Base-by-base conservation (phyloP, 2,888 invertebrate genomes). In the Alviniconcha strummeri region DNA sequence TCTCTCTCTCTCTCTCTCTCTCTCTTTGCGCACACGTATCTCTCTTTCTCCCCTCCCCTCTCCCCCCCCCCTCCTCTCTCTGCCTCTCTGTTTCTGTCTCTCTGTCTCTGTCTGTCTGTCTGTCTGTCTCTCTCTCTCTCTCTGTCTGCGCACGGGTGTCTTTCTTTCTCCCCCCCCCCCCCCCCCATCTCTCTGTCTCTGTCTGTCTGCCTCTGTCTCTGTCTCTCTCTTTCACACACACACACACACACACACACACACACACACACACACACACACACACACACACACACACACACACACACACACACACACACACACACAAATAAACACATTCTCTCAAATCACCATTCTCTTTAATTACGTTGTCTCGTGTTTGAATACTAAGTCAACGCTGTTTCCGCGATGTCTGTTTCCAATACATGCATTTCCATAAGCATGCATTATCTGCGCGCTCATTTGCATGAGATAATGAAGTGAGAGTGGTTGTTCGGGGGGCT, bases 371-470 rank as follows among this genome's bases (percentile, higher is more conserved):
- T 69, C 15, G 9, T 17, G 69, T 69, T 17, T 69, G 69, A 13
- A 69, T 17, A 69, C 69, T 69, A 69, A 69, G 69, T 69, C 69
- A 17, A 13, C 69, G 17, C 69, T 7, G 17, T 13, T 69, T 69
- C 69, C 69, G 17, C n/a, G 15, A 69, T 69, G 69, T 69, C 69
- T 69, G 69, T n/a, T 69, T 17, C 69, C 69, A 69, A 69, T 69
- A n/a, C 69, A 69, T n/a, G 69, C 69, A 69, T 69, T 69, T 69
- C 69, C 69, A 69, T 69, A 69, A n/a, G 69, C 13, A 69, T 17
- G 69, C 15, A 69, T 69, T 15, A 69, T 69, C 17, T 7, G 69
- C n/a, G 17, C 6, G 69, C 69, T 69, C 69, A 69, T 69, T 69
- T 69, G 69, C 69, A 69, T 69, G 17, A 6, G 69, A 6, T 69